These are phyloP conservation scores for Philopotamus ludificatus DNA, from an alignment of 1,140 invertebrate genomes.

Conservation along the genomic window DNA sequence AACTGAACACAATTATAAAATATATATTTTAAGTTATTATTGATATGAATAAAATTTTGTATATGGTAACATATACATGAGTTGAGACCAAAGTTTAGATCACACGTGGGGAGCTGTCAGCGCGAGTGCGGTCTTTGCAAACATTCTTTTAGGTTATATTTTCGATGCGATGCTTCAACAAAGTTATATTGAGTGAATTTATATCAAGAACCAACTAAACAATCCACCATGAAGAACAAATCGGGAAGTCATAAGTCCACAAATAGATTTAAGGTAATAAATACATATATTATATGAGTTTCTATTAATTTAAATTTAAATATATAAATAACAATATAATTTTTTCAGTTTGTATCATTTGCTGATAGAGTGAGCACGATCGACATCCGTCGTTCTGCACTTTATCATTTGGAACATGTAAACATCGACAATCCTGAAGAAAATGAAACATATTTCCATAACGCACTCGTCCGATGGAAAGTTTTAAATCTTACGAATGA, in stretches of 20 bases:
- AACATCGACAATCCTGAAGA: constrained; percentile 65
- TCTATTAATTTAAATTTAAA: constrained; percentile 13
- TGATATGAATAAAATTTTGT: no score
- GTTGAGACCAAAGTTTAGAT: neutral
- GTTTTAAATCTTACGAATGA: constrained; percentile 80
- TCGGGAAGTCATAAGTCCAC: constrained; percentile 73
- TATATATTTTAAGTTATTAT: no score
- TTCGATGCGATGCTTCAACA: neutral
- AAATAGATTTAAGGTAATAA: constrained; percentile 77
- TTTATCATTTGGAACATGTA: constrained; percentile 65
- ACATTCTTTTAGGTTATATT: neutral
- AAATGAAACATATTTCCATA: constrained; percentile 75
- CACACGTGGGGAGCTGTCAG: neutral
- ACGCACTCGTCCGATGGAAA: constrained; percentile 84
- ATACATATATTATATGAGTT: constrained; percentile 36
- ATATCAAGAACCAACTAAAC: no score
- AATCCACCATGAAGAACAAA: constrained; percentile 69
- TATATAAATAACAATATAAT: constrained; percentile 37
- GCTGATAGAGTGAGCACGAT: constrained; percentile 79
- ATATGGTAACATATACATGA: no score
- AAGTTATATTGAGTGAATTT: no score
- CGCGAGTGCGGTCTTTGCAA: neutral
- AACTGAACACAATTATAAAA: no score
- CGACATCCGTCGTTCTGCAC: constrained; percentile 73
- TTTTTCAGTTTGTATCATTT: constrained; percentile 82